Percentiles rank a stretch among this genome's conserved stretches.
Conservation (phyloP, 2,888 invertebrate genomes). For the Anoncus sp. region DNA sequence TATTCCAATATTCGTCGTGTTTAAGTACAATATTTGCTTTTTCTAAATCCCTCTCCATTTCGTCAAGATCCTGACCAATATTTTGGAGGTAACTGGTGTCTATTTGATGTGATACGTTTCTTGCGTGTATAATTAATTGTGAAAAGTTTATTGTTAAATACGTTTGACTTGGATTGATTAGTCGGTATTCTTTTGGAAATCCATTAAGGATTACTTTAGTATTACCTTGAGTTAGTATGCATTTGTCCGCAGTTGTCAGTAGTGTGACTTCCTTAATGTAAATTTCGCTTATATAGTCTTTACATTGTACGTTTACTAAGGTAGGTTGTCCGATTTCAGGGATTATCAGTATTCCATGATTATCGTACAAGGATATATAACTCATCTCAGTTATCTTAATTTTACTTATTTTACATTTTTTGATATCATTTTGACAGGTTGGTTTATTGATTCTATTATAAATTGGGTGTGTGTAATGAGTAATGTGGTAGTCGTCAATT, state of each 20-base stretch:
- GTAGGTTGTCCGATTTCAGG: slow-evolving; percentile 29
- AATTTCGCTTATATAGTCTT: slow-evolving; percentile 25
- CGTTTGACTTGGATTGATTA: slow-evolving; percentile 29
- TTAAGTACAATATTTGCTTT: too few relatives aligned
- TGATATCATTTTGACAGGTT: slow-evolving; percentile 31
- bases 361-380: slow-evolving; percentile 31
- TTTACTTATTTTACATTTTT: slow-evolving; percentile 12
- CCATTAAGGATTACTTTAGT: slow-evolving; percentile 42
- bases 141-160: too few relatives aligned
- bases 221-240: slow-evolving; percentile 14
- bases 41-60: too few relatives aligned
- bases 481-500: slow-evolving; percentile 18
- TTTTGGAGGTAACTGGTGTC: too few relatives aligned
- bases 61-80: too few relatives aligned
- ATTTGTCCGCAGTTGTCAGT: slow-evolving; percentile 25
- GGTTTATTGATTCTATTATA: slow-evolving; percentile 32
- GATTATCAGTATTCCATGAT: slow-evolving; percentile 32
- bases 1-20: too few relatives aligned
- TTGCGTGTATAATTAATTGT: too few relatives aligned
- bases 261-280: slow-evolving; percentile 26
- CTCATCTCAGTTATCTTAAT: slow-evolving; percentile 10
- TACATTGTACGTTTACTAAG: slow-evolving; percentile 20
- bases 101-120: too few relatives aligned
- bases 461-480: slow-evolving; percentile 34
- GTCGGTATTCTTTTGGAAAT: slow-evolving; percentile 28